A percentile compares a stretch with the other conserved stretches of the same genome.
phyloP scores from a whole-genome alignment of 2,888 invertebrate genomes.

The Ormyrus rosae region DNA sequence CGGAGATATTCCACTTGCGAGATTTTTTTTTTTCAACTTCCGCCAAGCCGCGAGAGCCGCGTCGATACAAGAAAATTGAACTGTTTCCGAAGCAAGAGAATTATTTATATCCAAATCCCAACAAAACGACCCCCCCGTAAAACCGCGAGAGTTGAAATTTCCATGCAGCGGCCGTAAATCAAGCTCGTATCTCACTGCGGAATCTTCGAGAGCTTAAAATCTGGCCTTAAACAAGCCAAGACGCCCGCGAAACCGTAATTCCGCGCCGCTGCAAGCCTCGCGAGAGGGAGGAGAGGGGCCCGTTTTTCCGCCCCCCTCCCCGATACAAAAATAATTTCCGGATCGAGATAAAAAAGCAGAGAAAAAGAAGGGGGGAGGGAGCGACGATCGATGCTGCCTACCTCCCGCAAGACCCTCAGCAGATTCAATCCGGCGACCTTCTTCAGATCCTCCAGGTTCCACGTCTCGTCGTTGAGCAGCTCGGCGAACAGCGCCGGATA shows the following conservation, averaged over 20 bases:
- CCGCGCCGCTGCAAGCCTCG: background rate
- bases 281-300: background rate
- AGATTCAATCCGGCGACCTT: conserved; percentile 82
- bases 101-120: too few species aligned
- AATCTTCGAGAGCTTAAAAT: background rate
- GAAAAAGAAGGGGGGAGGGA: background rate
- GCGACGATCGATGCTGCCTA: conserved; percentile 54
- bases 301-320: background rate
- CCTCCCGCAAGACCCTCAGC: conserved; percentile 79
- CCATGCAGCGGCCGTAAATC: background rate
- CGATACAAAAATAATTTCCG: conserved; percentile 32
- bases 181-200: background rate
- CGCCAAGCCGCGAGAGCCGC: too few species aligned
- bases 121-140: too few species aligned
- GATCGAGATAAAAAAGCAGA: conserved; percentile 1
- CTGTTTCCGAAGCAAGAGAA: too few species aligned
- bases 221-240: background rate
- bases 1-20: too few species aligned
- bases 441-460: conserved; percentile 81
- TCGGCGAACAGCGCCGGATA: conserved; percentile 84
- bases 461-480: conserved; percentile 80
- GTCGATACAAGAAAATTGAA: too few species aligned
- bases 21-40: too few species aligned
- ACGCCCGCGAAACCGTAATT: background rate
- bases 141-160: too few species aligned